Base-by-base conservation (phyloP, 1,140 invertebrate species). In the Drosophila kurseongensis region DNA sequence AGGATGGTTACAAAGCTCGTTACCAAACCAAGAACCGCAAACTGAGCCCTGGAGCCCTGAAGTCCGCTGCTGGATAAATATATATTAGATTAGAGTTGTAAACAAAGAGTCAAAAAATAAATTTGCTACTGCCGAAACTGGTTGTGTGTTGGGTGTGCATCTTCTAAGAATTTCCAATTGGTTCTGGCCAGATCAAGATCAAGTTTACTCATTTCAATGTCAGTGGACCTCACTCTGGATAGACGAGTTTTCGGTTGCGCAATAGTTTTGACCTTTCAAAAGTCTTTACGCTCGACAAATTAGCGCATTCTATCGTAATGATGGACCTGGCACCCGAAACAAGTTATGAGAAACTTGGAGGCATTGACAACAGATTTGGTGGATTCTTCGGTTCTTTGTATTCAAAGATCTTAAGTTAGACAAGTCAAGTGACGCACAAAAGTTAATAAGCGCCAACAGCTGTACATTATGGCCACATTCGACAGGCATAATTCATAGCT, bases 21-120 rank as follows among this genome's bases (percentile, higher is more conserved):
- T 90, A 91, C 48, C 45, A 62, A 57, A 75, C 86, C 14, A 92
- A 91, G 73, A 92, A 92, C 40, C 86, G 91, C 41, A 92, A 91
- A 59, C 60, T 92, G 61, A 81, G 78, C 61, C 55, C 80, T 4
- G 77, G 90, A 29, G 69, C 84, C 32, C 54, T 92, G 57, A 91
- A 91, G 71, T 92, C 91, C 18, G 62, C 75, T 29, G 78, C 90
- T 76, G 91, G 91, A 50, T 92, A 91, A 84, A 12, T 0, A 14
- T 36, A 13, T 32, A 6, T 0, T 18, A 13, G 10, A 18, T 32
- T 42, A 51, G n/a, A 29, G n/a, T 40, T 63, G 44, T 66, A 55
- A 45, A 56, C 14, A 62, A 48, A 16, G 47, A 57, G 54, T 52
- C 27, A 52, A 65, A 54, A 50, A 36, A 42, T 42, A 52, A 50